Evolutionary conservation across 2,797 vertebrate species (phyloP), one percentile per base, ranked within the genome.

Genomic region (Gephyroberyx darwinii): DNA sequence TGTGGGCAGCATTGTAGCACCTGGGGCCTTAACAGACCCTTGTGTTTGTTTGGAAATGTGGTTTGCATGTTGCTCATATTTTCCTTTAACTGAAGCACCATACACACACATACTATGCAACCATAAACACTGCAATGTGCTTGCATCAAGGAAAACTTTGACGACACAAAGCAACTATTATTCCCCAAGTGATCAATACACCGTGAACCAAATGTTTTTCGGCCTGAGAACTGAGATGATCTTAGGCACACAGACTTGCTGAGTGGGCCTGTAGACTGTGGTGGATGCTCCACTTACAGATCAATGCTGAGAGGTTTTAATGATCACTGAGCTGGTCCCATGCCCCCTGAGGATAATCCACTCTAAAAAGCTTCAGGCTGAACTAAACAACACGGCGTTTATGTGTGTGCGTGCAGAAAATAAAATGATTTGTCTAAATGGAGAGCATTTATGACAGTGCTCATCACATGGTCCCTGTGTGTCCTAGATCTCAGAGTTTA

Each of bases 21-120:
- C 80, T 86, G 68, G 71, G 86, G 84, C 52, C 75, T 71, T 51
- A 84, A 78, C 86, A 88, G 81, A 5, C 81, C 73, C 71, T 70
- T 60, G 56, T 81, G 77, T 70, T 88, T 78, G 80, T 76, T 78
- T 86, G 78, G 82, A 84, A 87, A 88, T 77, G 78, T 74, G 81
- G 74, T 84, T 26, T 75, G 35, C 65, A 76, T 69, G 77, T 74
- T 67, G 54, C 75, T 88, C 80, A 90, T 55, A 85, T 71, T 90
- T 89, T 88, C 82, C 88, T 65, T 86, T 53, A 81, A 85, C 68
- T 71, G 62, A 67, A 53, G 69, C 74, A 57, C 58, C 65, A 71
- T 67, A 80, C 26, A 71, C 51, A 56, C 35, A 73, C 35, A 73
- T 66, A 0, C 4, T 58, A 48, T 22, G 20, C 71, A 81, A 78